phyloP scores from a whole-genome alignment of 23 tunicate species.

The Diplosoma virens region DNA sequence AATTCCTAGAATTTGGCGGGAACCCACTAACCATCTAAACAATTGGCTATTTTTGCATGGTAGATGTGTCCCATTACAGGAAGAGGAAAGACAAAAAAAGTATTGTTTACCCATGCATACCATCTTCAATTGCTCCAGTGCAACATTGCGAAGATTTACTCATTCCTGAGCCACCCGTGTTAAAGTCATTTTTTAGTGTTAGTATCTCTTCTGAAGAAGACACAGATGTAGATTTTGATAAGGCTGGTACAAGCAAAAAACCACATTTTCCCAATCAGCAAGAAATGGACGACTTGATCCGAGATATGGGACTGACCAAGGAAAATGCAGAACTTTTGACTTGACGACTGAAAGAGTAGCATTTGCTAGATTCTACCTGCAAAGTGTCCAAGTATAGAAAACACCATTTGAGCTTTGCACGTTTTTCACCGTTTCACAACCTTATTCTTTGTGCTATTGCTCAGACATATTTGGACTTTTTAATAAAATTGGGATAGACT shows the following conservation, averaged over 20 bases:
- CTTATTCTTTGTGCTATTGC: conserved; percentile 30
- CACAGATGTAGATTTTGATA: no score
- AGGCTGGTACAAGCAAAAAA: conserved; percentile 10
- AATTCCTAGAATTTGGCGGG: conserved; percentile 19
- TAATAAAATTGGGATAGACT: neutral
- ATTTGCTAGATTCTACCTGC: conserved; percentile 6
- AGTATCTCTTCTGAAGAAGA: conserved; percentile 7
- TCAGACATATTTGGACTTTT: neutral
- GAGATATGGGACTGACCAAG: conserved; percentile 26
- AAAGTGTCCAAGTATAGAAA: neutral
- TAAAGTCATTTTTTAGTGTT: neutral
- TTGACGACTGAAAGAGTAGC: conserved; percentile 9
- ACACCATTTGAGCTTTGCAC: conserved; percentile 1
- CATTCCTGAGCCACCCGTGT: neutral
- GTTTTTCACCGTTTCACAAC: conserved; percentile 22
- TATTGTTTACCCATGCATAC: conserved; percentile 11
- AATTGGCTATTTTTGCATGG: conserved; percentile 18
- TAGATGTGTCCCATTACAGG: conserved; percentile 25
- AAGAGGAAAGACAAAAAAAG: neutral
- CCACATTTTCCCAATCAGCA: conserved; percentile 20
- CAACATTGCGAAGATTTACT: conserved; percentile 1
- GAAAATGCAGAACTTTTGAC: conserved; percentile 32
- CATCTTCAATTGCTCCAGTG: conserved; percentile 21
- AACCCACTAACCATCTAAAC: conserved; percentile 20
- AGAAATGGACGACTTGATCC: conserved; percentile 27